Conservation (phyloP, 2,888 invertebrate species). For the Pollenia labialis region DNA sequence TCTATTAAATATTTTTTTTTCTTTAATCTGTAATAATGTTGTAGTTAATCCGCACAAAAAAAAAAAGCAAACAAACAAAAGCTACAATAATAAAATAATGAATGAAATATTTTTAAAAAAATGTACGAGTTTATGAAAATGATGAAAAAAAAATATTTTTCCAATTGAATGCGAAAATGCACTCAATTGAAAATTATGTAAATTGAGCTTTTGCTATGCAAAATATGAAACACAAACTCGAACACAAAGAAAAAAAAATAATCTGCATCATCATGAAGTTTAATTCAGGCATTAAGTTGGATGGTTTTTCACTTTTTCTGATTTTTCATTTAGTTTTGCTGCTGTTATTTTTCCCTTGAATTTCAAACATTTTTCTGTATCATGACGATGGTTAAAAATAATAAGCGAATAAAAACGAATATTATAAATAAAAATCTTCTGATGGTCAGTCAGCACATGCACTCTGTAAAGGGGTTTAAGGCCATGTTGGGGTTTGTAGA, state of each 20-base stretch:
- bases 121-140: slow-evolving; percentile 49
- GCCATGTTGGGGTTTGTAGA: background rate
- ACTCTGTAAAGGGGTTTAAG: background rate
- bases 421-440: slow-evolving; percentile 35
- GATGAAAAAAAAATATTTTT: slow-evolving; percentile 58
- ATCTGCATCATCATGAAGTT: slow-evolving; percentile 42
- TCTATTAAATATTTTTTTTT: background rate
- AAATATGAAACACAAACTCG: background rate
- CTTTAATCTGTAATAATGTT: slow-evolving; percentile 11
- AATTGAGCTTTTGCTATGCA: slow-evolving; percentile 65
- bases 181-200: slow-evolving; percentile 73
- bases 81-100: slow-evolving; percentile 47
- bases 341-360: slow-evolving; percentile 7
- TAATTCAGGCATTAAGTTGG: slow-evolving; percentile 34
- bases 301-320: slow-evolving; percentile 2
- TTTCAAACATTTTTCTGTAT: slow-evolving; percentile 12
- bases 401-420: slow-evolving; percentile 30
- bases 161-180: slow-evolving; percentile 72
- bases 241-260: background rate
- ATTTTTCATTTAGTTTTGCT: slow-evolving; percentile 27
- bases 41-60: slow-evolving; percentile 36
- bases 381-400: slow-evolving; percentile 34
- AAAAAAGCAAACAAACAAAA: background rate
- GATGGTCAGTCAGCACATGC: background rate
- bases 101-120: slow-evolving; percentile 42